Percentiles rank a stretch among this genome's conserved stretches.
These are phyloP conservation scores for Halcyon senegalensis DNA, from an alignment of 2,113 vertebrate genomes.

Conservation along the genomic window DNA sequence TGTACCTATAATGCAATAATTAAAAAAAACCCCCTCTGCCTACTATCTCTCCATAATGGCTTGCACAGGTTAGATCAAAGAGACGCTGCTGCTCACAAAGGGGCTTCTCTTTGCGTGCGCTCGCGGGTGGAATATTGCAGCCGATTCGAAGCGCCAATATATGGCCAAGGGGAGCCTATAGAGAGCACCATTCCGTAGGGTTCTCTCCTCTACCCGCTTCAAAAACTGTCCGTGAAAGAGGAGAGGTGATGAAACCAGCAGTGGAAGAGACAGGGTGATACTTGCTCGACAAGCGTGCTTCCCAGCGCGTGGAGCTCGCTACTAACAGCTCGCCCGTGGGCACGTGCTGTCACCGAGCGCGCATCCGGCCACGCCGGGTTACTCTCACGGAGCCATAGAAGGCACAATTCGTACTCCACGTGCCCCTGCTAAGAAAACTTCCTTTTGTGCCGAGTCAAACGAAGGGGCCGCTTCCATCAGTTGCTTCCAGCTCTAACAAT, in stretches of 20 bases:
- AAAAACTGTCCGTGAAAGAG: neutral
- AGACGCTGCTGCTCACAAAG: constrained; percentile 28
- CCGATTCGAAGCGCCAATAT: neutral
- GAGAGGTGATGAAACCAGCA: neutral
- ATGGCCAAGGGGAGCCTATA: neutral
- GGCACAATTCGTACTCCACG: neutral
- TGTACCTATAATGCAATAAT: constrained; percentile 65
- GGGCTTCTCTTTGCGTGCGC: neutral
- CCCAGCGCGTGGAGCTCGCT: rapidly evolving
- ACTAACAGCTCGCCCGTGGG: neutral
- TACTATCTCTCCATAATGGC: constrained; percentile 44
- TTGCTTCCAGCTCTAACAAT: constrained; percentile 11
- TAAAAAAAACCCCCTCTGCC: constrained; percentile 61
- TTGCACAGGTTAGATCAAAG: constrained; percentile 59
- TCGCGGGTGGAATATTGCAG: neutral
- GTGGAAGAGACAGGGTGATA: neutral
- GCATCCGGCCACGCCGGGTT: neutral
- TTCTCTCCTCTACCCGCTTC: neutral
- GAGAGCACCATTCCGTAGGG: neutral
- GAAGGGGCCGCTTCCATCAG: neutral
- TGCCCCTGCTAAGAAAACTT: neutral
- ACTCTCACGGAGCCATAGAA: neutral
- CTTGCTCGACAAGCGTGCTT: neutral
- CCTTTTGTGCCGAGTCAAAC: neutral
- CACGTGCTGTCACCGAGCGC: neutral